Base-by-base conservation (phyloP, 2,888 invertebrate species). In the Busseola fusca region DNA sequence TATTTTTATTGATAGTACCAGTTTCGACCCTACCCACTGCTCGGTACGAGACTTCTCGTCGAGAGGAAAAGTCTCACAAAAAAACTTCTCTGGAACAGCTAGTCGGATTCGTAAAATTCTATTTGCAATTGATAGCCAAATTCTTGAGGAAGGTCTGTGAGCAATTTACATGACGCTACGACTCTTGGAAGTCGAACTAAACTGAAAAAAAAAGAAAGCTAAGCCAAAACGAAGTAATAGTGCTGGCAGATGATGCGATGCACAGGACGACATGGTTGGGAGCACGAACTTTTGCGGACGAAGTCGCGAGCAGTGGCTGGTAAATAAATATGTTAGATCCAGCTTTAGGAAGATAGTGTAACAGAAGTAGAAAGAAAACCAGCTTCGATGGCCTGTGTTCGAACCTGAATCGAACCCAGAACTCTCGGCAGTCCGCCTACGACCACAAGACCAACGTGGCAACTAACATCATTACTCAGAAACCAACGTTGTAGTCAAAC, bases 1-100 rank as follows among this genome's bases (percentile, higher is more conserved):
- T 73, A 64, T 72, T 74, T 78, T 77, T 78, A 83, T 81, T 74
- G 73, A 74, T 84, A 69, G 48, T n/a, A 34, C 21, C 7, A 25
- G 14, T 3, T 16, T 16, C 40, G 40, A 56, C 18, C 27, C 16
- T 1, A 7, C 25, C 10, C 12, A 37, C 14, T 37, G 14, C 21
- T 65, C n/a, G 7, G n/a, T 10, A 25, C 25, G 25, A 52, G 10
- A 25, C 12, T 52, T 52, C 25, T 45, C 18, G 5, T 50, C 16
- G 3, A 4, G 62, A 30, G 16, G 40, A 40, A 40, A 27, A 3
- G 14, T 40, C 0, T 25, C 3, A 18, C 0, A 40, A 40, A 58
- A 34, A 34, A 40, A 40, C 34, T 5, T 40, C 40, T 40, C 14
- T 40, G 40, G 12, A 40, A 40, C 14, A 14, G 14, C 40, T 14